A percentile compares a stretch with the other conserved stretches of the same genome.
phyloP scores from a whole-genome alignment of 2,888 invertebrate genomes.

The Mesorhabditis sp. region DNA sequence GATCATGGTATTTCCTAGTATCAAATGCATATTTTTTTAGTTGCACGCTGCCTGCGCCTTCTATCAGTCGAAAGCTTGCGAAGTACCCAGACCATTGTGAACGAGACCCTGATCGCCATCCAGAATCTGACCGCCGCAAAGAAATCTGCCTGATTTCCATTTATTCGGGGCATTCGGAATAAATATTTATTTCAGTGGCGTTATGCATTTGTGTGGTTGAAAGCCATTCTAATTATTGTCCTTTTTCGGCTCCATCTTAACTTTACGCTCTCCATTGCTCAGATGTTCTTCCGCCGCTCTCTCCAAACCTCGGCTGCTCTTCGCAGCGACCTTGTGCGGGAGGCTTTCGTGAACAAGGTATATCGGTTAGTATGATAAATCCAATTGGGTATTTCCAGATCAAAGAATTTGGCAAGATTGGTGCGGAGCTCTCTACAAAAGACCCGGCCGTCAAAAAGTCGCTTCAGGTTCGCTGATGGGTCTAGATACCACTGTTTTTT shows the following conservation, averaged over 20 bases:
- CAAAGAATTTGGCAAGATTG: neutral
- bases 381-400: neutral
- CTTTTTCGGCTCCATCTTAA: no score
- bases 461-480: neutral
- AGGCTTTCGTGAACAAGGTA: neutral
- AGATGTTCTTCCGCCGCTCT: neutral
- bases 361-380: neutral
- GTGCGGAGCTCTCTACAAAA: neutral
- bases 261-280: no score
- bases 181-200: neutral
- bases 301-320: neutral
- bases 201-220: neutral
- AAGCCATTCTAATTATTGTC: no score
- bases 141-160: conserved; percentile 33
- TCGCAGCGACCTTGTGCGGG: neutral
- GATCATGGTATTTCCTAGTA: conserved; percentile 9
- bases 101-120: conserved; percentile 85
- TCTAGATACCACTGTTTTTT: neutral
- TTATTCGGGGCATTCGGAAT: neutral
- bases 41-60: conserved; percentile 75
- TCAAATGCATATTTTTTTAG: conserved; percentile 48
- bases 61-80: conserved; percentile 80
- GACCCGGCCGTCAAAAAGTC: conserved; percentile 1
- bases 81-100: conserved; percentile 79
- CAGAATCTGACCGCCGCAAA: conserved; percentile 78